Conservation (phyloP, 2,888 invertebrate genomes). For the Chydorus sphaericus region DNA sequence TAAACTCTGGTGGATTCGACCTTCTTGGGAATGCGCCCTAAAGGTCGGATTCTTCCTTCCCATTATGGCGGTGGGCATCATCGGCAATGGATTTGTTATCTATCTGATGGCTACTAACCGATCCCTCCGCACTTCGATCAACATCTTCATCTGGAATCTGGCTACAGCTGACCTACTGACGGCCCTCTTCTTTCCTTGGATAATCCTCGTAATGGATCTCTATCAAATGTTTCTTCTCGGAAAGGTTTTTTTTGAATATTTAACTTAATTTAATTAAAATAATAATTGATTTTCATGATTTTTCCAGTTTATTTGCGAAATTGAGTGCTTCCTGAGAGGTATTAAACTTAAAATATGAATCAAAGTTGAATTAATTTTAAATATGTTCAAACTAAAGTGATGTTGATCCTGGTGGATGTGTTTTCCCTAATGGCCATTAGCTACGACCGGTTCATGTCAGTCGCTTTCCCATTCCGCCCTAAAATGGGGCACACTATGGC, state of each 20-base stretch:
- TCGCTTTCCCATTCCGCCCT: constrained; percentile 54
- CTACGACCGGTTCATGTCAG: constrained; percentile 67
- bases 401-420: constrained; percentile 57
- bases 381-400: constrained; percentile 39
- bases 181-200: constrained; percentile 53
- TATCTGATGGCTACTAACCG: constrained; percentile 44
- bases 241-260: constrained; percentile 22
- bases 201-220: constrained; percentile 56
- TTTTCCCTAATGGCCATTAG: constrained; percentile 62
- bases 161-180: constrained; percentile 52
- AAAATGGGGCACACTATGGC: constrained; percentile 48
- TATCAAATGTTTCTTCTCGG: constrained; percentile 64
- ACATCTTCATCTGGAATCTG: constrained; percentile 57
- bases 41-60: constrained; percentile 44
- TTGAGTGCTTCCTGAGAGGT: constrained; percentile 64
- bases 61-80: constrained; percentile 46
- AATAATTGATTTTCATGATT: background rate
- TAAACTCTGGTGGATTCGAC: constrained; percentile 49
- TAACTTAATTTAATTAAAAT: no score
- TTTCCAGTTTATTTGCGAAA: constrained; percentile 48
- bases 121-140: constrained; percentile 50
- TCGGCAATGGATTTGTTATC: constrained; percentile 49
- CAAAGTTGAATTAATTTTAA: no score
- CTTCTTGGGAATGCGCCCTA: constrained; percentile 41
- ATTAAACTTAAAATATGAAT: no score